phyloP scores from a whole-genome alignment of 2,797 vertebrate species.

The Balearica regulorum region DNA sequence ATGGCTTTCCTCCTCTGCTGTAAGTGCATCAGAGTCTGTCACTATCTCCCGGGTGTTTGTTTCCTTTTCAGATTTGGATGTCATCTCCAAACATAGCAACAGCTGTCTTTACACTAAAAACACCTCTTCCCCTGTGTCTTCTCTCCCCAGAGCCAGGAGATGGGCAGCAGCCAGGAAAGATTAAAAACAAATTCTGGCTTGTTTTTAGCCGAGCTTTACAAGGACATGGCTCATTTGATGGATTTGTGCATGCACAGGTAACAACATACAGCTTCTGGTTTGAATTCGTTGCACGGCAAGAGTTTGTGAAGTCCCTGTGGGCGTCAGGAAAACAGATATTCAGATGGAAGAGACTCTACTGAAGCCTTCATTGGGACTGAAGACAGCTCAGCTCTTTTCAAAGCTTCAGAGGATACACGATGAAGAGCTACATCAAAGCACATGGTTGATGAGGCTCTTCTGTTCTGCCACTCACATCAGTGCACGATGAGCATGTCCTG shows the following conservation, averaged over 20 bases:
- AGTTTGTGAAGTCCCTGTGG: not conserved
- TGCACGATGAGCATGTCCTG: rapidly evolving
- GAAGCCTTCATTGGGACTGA: not conserved
- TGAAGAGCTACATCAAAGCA: not conserved
- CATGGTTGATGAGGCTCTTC: not conserved
- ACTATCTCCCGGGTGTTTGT: not conserved
- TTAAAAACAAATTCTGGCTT: not conserved
- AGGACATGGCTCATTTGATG: not conserved
- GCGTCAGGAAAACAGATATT: not conserved
- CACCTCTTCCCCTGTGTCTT: not conserved
- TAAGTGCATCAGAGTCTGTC: not conserved
- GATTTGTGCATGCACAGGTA: not conserved
- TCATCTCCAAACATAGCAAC: not conserved
- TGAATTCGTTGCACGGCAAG: rapidly evolving
- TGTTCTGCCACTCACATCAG: not conserved
- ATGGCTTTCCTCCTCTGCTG: not conserved
- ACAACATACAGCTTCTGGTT: not conserved
- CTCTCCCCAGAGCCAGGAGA: not conserved
- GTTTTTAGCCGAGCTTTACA: not conserved
- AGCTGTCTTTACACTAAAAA: not conserved
- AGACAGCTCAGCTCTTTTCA: not conserved
- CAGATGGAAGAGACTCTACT: not conserved
- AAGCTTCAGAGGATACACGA: not conserved
- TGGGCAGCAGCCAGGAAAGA: not conserved
- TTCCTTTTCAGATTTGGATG: not conserved